Base-by-base conservation (phyloP, 1,140 invertebrate genomes). In the Drosophila simulans region DNA sequence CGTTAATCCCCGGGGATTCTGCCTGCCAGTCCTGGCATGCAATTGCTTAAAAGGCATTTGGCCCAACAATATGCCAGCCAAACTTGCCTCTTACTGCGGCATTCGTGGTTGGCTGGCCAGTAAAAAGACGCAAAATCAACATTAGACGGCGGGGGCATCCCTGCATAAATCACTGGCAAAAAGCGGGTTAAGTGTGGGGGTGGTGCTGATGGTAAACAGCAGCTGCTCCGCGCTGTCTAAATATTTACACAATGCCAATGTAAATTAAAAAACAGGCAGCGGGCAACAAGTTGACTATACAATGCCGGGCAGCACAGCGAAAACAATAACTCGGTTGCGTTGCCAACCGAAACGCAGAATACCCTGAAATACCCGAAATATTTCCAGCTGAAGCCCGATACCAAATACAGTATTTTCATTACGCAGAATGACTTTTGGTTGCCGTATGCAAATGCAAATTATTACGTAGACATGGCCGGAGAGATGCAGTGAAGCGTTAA, bases 31-130 rank as follows among this genome's bases (percentile, higher is more conserved):
- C 40, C 52, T 70, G 76, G 84, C 80, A 73, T 84, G 84, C 84
- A 88, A 88, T 88, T 88, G 80, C 80, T 88, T 88, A 84, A 89
- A 88, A 89, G 88, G 84, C 83, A 88, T 88, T 88, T 88, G 83
- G 58, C 60, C 78, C 86, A 85, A 85, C 82, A 80, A 60, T 64
- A 58, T 51, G 63, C 45, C 46, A 39, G 43, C 57, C 31, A 12
- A 55, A 34, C 20, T 43, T 25, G 65, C 37, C 57, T 35, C 39
- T 34, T 13, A 10, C 31, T 35, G 54, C 20, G 45, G 39, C 39
- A 17, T 34, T 43, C 58, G 51, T 37, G 40, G 62, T 63, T 52
- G 20, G 22, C 46, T 75, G 74, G 63, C 83, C 63, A 77, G 82
- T 48, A 63, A 66, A 79, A 79, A 78, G 82, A 88, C 75, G 65